These are phyloP conservation scores for Uropsilus gracilis DNA, from an alignment of 2,113 vertebrate genomes.

Conservation along the genomic window DNA sequence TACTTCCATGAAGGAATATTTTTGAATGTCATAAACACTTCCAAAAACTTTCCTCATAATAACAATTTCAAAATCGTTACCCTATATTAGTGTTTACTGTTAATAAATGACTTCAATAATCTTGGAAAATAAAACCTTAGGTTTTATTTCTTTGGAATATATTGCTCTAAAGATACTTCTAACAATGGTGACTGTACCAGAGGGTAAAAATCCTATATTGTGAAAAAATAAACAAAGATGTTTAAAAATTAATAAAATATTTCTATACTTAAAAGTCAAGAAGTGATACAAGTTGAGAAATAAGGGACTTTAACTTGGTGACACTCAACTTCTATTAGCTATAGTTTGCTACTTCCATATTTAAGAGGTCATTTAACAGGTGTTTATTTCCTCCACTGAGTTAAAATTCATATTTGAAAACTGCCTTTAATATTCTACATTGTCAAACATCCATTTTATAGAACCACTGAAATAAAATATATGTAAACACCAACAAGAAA, in stretches of 20 bases:
- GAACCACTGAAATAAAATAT: constrained; percentile 62
- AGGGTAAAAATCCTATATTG: too few species aligned
- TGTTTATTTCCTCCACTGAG: constrained; percentile 61
- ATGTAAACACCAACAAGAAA: not conserved
- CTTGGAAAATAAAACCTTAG: not conserved
- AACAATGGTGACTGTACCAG: too few species aligned
- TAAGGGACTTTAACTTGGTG: not conserved
- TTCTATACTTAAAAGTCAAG: not conserved
- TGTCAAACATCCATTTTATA: constrained; percentile 37
- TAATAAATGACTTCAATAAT: not conserved
- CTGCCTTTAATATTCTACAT: constrained; percentile 67
- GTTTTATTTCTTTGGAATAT: not conserved
- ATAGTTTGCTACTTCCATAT: not conserved
- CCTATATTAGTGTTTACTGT: not conserved
- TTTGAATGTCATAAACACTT: not conserved
- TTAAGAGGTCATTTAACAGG: not conserved
- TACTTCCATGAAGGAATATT: not conserved
- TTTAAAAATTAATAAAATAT: not conserved
- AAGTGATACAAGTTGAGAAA: not conserved
- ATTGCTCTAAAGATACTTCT: not conserved
- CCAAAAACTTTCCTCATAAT: not conserved
- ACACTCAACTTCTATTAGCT: not conserved
- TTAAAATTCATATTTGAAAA: constrained; percentile 76
- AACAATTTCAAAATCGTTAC: not conserved
- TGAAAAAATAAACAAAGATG: too few species aligned